These are phyloP conservation scores for Gadopsis marmoratus DNA, from an alignment of 2,797 vertebrate genomes.

Conservation along the genomic window DNA sequence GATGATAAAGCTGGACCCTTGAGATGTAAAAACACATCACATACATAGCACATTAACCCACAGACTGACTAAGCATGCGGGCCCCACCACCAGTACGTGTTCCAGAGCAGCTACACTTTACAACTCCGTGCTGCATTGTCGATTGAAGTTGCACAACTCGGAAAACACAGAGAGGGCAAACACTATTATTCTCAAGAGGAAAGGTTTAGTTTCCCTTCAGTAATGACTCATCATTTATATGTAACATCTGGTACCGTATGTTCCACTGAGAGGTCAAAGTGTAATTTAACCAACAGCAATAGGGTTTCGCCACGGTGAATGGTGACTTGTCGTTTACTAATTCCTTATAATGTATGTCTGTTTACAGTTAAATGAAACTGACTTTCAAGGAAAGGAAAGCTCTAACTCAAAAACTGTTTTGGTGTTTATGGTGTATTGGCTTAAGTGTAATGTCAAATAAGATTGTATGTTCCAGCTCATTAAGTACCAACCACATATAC, in stretches of 20 bases:
- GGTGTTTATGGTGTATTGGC: slow-evolving; percentile 30
- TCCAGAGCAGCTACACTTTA: neutral
- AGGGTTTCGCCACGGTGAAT: neutral
- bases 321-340: neutral
- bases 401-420: slow-evolving; percentile 27
- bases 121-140: neutral
- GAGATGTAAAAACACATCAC: slow-evolving; percentile 58
- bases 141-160: neutral
- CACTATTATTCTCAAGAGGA: neutral
- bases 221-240: slow-evolving; percentile 5
- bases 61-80: slow-evolving; percentile 27
- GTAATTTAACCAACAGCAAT: neutral
- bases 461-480: slow-evolving; percentile 9
- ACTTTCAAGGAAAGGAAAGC: slow-evolving; percentile 20
- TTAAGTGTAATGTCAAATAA: slow-evolving; percentile 8
- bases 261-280: slow-evolving; percentile 2
- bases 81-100: neutral
- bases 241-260: neutral
- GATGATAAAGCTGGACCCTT: slow-evolving; percentile 75
- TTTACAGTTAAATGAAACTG: slow-evolving; percentile 12
- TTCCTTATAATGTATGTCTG: neutral
- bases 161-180: neutral
- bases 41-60: slow-evolving; percentile 48
- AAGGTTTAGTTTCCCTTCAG: neutral
- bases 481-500: neutral